A percentile compares a stretch with the other conserved stretches of the same genome.
These are phyloP conservation scores for Balanococcus diminutus DNA, from an alignment of 2,888 invertebrate species.

Conservation along the genomic window DNA sequence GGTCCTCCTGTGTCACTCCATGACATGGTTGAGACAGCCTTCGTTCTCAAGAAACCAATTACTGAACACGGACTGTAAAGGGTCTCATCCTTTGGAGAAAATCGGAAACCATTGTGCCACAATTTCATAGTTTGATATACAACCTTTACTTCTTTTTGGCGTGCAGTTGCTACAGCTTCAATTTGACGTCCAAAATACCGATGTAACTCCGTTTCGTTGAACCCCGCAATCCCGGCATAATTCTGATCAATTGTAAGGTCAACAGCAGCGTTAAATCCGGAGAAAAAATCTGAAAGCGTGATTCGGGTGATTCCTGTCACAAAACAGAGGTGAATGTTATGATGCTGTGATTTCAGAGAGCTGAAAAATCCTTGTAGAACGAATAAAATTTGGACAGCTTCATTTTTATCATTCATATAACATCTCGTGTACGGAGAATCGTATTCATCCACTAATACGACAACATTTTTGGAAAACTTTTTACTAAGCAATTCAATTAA, in stretches of 20 bases:
- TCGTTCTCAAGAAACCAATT: not conserved
- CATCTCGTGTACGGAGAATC: not conserved
- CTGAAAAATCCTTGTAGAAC: not conserved
- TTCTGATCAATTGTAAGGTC: not conserved
- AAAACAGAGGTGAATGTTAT: not conserved
- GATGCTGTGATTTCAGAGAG: not conserved
- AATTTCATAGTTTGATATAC: not conserved
- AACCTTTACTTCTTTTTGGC: not conserved
- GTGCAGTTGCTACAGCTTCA: not conserved
- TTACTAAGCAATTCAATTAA: not conserved
- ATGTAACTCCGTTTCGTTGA: not conserved
- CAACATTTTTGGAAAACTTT: not conserved
- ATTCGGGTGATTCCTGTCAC: not conserved
- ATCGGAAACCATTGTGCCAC: not conserved
- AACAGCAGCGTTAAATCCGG: not conserved
- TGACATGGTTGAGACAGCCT: not conserved
- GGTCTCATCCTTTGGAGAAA: not conserved
- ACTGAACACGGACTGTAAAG: not conserved
- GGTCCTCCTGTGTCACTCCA: not conserved
- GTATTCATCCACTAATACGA: slow-evolving; percentile 4
- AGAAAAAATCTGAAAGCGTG: not conserved
- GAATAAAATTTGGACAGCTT: not conserved
- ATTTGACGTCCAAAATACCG: not conserved
- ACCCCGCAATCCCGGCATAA: not conserved
- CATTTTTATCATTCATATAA: not conserved